phyloP scores from a whole-genome alignment of 2,888 invertebrate genomes.

The Netelia fuscicornis region DNA sequence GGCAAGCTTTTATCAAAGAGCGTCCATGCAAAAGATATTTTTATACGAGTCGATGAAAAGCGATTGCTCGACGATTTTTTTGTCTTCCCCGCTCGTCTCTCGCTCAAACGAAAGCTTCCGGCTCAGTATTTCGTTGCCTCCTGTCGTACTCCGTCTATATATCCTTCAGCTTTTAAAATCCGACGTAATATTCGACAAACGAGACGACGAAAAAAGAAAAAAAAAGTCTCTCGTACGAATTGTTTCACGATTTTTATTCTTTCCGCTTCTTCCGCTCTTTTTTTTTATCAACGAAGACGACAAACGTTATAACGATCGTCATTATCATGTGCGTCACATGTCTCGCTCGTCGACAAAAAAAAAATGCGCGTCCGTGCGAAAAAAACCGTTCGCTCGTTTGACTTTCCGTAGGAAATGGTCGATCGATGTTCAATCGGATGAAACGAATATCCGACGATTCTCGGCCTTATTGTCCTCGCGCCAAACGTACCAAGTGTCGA shows the following conservation, averaged over 20 bases:
- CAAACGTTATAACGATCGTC: conserved; percentile 21
- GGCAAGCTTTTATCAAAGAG: not conserved
- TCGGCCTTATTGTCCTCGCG: not conserved
- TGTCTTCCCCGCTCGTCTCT: not conserved
- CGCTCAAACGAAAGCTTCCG: conserved; percentile 23
- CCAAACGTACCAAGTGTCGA: conserved; percentile 9
- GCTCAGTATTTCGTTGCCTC: conserved; percentile 14
- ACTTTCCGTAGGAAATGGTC: not conserved
- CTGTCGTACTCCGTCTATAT: not conserved
- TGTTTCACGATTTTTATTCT: conserved; percentile 21
- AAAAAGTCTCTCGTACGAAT: not conserved
- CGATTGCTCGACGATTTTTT: not conserved
- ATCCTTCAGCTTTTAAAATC: not conserved
- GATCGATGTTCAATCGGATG: conserved; percentile 46
- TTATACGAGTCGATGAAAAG: not conserved
- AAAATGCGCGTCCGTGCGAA: not conserved
- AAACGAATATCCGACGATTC: conserved; percentile 3
- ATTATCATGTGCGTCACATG: not conserved
- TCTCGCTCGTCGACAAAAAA: not conserved
- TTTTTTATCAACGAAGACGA: not conserved
- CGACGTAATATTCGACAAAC: not conserved
- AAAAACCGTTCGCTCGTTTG: conserved; percentile 17
- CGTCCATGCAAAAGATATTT: not conserved
- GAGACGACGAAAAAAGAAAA: conserved; percentile 5
- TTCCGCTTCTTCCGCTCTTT: not conserved